Evolutionary conservation across 2,888 invertebrate species (phyloP).

Genomic region (Ormyrus rosae): DNA sequence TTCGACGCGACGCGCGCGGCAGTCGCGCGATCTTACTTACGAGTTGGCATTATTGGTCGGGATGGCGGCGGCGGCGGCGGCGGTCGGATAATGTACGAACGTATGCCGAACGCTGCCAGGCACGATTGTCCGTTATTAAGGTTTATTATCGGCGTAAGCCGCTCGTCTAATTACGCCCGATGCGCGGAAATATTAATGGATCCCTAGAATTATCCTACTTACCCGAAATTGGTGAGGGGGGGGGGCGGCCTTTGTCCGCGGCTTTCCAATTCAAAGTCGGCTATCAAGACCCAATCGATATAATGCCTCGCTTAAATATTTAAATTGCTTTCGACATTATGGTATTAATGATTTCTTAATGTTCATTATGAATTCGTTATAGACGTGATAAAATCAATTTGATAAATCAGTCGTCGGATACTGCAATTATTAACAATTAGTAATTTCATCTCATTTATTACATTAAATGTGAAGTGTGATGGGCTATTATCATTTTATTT

Average conservation of each 20-base stretch:
- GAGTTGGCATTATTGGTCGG: constrained; percentile 16
- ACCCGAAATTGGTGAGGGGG: background rate
- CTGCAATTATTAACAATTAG: no score
- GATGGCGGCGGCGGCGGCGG: background rate
- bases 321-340: no score
- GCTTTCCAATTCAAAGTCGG: background rate
- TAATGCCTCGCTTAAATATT: no score
- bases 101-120: background rate
- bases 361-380: no score
- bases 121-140: constrained; percentile 34
- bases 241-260: background rate
- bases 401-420: no score
- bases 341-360: no score
- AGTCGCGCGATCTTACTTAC: constrained; percentile 19
- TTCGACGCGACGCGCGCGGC: background rate
- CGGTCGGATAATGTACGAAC: constrained; percentile 24
- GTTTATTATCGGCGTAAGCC: constrained; percentile 49
- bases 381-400: no score
- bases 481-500: no score
- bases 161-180: constrained; percentile 43
- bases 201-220: constrained; percentile 42
- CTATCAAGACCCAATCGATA: background rate
- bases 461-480: no score
- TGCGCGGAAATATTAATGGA: constrained; percentile 46
- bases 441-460: no score